These are phyloP conservation scores for Oedothorax gibbosus DNA, from an alignment of 1,140 invertebrate genomes.

Conservation along the genomic window DNA sequence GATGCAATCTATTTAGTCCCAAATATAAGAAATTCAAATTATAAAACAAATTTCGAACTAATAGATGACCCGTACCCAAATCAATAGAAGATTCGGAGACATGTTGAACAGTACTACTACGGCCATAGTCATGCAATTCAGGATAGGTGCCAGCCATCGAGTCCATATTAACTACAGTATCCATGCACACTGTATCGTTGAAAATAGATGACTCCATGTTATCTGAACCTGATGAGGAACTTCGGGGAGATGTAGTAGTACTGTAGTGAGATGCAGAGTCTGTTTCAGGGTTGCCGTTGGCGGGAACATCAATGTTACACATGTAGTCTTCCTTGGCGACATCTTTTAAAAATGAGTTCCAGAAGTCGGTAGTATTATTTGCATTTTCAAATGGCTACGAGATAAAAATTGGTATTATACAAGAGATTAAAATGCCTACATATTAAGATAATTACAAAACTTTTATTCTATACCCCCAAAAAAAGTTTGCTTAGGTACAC, in stretches of 20 bases:
- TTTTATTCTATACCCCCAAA: too few relatives aligned
- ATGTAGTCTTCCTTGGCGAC: slow-evolving; percentile 20
- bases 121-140: not conserved
- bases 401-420: not conserved
- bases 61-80: not conserved
- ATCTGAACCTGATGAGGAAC: slow-evolving; percentile 34
- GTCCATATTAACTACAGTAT: not conserved
- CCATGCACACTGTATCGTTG: not conserved
- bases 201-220: slow-evolving; percentile 28
- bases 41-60: too few relatives aligned
- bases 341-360: slow-evolving; percentile 46
- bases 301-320: not conserved
- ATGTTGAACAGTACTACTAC: not conserved
- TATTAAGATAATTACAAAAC: too few relatives aligned
- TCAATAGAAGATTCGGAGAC: slow-evolving; percentile 24
- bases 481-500: too few relatives aligned
- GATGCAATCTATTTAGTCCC: too few relatives aligned
- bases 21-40: too few relatives aligned
- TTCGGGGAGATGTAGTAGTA: slow-evolving; percentile 45
- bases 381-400: slow-evolving; percentile 1
- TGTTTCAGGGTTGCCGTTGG: slow-evolving; percentile 13
- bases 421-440: too few relatives aligned
- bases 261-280: slow-evolving; percentile 35
- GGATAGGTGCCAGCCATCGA: slow-evolving; percentile 3
- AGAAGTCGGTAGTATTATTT: slow-evolving; percentile 32